Base-by-base conservation (phyloP, 1,140 invertebrate species). In the Ostrea edulis region DNA sequence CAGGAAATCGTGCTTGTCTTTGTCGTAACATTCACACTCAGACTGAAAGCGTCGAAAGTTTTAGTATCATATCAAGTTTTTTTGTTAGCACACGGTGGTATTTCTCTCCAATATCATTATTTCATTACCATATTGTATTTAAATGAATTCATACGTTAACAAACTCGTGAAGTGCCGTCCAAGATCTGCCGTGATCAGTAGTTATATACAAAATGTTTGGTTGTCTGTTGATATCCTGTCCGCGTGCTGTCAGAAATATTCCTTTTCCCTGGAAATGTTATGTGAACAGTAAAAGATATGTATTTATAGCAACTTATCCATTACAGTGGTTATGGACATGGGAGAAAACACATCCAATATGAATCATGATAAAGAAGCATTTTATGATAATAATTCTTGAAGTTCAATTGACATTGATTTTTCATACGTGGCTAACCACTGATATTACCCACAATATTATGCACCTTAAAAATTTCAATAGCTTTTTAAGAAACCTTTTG, bases 131-230 rank as follows among this genome's bases (percentile, higher is more conserved):
- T 8, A 81, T 35, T 2, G 17, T 12, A 25, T 14, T 29, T 44
- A 81, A 35, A 51, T 8, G 44, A n/a, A 51, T 35, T 91, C 93
- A 89, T 85, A 95, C 94, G 71, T 95, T 92, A n/a, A 95, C 93
- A 88, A 95, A 95, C 65, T 95, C 93, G 86, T 95, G 94, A 3
- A 95, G 92, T 12, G 94, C 93, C 25, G 89, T 87, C 95, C 95
- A 95, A 11, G 87, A 90, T 53, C 84, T 85, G 7, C 92, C 93
- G 58, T 90, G 90, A 62, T 94, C 92, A 12, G 94, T 94, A 3
- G 94, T 94, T 52, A 95, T 92, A 86, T 95, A 95, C 7, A 95
- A 90, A 54, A 95, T 94, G 83, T 94, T 94, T 65, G 92, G 92
- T 81, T 93, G 92, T 86, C 91, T 89, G 91, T 94, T 93, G 82